Evolutionary conservation across 2,797 vertebrate species (phyloP).

Genomic region (Oceanodroma leucorhoa): DNA sequence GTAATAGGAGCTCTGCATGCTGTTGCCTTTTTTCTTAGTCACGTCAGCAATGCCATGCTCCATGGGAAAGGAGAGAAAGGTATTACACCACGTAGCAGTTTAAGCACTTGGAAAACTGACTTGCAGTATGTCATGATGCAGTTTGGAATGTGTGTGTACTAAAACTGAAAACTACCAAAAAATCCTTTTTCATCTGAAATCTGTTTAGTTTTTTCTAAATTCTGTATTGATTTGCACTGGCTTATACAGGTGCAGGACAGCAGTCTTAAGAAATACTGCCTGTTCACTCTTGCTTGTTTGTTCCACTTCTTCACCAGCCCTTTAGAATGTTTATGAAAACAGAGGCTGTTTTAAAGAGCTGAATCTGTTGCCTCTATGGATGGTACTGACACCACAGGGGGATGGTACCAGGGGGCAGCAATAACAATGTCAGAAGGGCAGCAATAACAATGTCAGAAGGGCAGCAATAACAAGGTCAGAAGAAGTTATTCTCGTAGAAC

Average conservation of each 20-base stretch:
- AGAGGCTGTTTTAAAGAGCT: not conserved
- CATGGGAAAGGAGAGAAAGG: not conserved
- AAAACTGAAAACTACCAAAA: not conserved
- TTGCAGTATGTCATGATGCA: not conserved
- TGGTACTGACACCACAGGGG: not conserved
- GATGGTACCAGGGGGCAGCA: not conserved
- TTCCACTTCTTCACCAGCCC: fast-evolving
- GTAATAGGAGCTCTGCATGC: not conserved
- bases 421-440: not conserved
- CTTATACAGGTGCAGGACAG: not conserved
- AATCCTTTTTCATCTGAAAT: not conserved
- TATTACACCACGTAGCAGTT: not conserved
- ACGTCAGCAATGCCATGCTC: fast-evolving
- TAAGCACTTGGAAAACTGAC: not conserved
- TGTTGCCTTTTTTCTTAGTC: not conserved
- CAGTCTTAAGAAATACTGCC: not conserved
- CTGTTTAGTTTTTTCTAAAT: not conserved
- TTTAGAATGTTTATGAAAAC: not conserved
- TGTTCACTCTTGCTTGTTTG: not conserved
- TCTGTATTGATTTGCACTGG: not conserved
- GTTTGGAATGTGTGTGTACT: not conserved
- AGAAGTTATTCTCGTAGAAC: not conserved
- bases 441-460: not conserved
- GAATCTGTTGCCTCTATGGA: not conserved
- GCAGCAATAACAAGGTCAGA: not conserved